phyloP scores from a whole-genome alignment of 2,113 vertebrate genomes.

The Tragelaphus imberbis region DNA sequence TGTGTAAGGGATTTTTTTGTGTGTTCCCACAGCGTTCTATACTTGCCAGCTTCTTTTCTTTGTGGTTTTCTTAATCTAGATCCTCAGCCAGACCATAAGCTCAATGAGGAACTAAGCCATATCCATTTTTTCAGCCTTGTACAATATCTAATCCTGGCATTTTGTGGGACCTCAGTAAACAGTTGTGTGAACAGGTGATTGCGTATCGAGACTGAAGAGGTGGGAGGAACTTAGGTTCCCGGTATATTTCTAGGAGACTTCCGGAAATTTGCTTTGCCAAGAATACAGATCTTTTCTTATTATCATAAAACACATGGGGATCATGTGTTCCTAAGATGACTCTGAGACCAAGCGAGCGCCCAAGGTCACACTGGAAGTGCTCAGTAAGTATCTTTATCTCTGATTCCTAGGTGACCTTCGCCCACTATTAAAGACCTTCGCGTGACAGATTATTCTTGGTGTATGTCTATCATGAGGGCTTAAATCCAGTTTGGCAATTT shows the following conservation, averaged over 20 bases:
- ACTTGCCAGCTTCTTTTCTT: not conserved
- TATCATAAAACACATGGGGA: not conserved
- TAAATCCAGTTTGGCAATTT: not conserved
- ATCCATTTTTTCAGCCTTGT: not conserved
- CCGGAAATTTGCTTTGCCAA: not conserved
- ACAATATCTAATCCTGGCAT: not conserved
- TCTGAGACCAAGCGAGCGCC: not conserved
- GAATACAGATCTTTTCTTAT: not conserved
- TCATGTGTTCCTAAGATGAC: not conserved
- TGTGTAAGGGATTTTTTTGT: not conserved
- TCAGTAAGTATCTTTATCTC: not conserved
- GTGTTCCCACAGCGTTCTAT: not conserved
- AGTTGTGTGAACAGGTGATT: not conserved
- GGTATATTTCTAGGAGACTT: not conserved
- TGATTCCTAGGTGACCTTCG: not conserved
- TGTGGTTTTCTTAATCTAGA: not conserved
- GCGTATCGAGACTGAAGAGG: not conserved
- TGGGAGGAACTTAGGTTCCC: not conserved
- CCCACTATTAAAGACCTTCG: not conserved
- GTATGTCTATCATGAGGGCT: not conserved
- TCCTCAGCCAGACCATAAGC: not conserved
- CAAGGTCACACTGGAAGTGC: not conserved
- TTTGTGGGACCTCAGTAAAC: not conserved
- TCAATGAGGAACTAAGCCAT: not conserved
- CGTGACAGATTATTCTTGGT: not conserved